These are phyloP conservation scores for Sebastes matsubarae DNA, from an alignment of 2,797 vertebrate species.

Conservation along the genomic window DNA sequence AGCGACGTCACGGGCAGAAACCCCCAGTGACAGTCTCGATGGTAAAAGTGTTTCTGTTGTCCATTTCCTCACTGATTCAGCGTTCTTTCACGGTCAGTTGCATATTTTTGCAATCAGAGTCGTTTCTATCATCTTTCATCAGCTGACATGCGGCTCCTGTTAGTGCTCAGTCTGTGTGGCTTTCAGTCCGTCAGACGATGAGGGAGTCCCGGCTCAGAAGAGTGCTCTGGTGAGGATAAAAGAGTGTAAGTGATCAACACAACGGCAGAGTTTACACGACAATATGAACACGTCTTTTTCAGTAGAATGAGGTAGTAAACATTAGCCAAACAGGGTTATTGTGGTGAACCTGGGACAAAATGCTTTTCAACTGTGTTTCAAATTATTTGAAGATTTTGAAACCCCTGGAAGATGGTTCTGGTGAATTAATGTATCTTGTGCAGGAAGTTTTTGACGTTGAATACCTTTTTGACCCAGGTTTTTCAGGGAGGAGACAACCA, in stretches of 20 bases:
- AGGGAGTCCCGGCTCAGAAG: conserved; percentile 83
- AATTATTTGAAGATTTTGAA: conserved; percentile 8
- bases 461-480: conserved; percentile 63
- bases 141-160: not conserved
- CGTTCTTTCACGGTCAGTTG: conserved; percentile 2
- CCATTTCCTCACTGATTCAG: conserved; percentile 30
- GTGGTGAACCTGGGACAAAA: conserved; percentile 66
- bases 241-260: not conserved
- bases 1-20: conserved; percentile 42
- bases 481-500: conserved; percentile 31
- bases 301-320: not conserved
- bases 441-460: conserved; percentile 12
- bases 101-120: not conserved
- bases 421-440: not conserved
- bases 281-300: not conserved
- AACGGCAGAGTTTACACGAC: not conserved
- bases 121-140: not conserved
- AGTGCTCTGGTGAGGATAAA: conserved; percentile 67
- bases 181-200: conserved; percentile 72
- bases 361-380: conserved; percentile 17
- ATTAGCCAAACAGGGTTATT: conserved; percentile 60
- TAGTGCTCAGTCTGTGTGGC: not conserved
- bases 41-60: conserved; percentile 17
- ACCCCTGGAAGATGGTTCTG: not conserved
- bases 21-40: conserved; percentile 4